phyloP scores from a whole-genome alignment of 1,140 invertebrate species.

The Zaprionus camerounensis region DNA sequence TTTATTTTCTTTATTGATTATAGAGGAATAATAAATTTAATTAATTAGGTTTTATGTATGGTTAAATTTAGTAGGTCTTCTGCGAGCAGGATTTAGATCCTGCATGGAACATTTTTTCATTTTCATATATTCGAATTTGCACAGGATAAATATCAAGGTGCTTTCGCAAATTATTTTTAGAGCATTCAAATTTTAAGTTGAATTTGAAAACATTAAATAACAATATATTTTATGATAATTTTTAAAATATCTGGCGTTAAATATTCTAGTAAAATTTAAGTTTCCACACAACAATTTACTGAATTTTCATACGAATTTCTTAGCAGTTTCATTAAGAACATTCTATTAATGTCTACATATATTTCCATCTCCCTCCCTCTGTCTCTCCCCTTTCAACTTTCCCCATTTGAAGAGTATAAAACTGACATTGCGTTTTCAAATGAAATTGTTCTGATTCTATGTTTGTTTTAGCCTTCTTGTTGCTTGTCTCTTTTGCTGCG shows the following conservation, averaged over 20 bases:
- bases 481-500: constrained; percentile 13
- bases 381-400: not conserved
- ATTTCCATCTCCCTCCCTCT: not conserved
- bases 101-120: no score
- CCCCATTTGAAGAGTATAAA: constrained; percentile 22
- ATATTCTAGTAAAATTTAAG: not conserved
- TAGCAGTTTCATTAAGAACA: not conserved
- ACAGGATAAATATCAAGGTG: no score
- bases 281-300: not conserved
- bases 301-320: not conserved
- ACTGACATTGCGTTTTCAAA: not conserved
- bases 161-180: no score
- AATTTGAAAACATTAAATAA: no score
- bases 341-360: no score
- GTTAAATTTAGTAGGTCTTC: no score
- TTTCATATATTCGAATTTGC: no score
- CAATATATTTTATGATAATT: not conserved
- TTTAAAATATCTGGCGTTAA: not conserved
- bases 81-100: no score
- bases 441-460: constrained; percentile 21
- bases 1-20: no score
- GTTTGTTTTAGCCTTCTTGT: constrained; percentile 18
- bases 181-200: no score
- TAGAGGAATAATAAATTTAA: no score
- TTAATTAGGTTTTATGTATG: no score